Evolutionary conservation across 2,888 invertebrate genomes (phyloP), one percentile per base, ranked within the genome.

Genomic region (Salticus scenicus): DNA sequence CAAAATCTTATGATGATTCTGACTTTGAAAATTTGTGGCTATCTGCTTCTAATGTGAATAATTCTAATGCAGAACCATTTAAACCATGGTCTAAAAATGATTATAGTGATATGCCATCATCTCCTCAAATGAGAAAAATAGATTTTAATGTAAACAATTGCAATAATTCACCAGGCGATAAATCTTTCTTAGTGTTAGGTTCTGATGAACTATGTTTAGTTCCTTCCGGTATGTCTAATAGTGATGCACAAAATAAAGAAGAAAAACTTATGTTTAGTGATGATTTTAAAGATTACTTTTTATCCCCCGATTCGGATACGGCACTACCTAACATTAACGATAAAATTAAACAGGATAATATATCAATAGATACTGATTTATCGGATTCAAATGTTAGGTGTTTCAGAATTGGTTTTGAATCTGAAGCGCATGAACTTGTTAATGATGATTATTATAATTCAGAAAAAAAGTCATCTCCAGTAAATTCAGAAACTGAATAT

Each of bases 261-360:
- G 76, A 83, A 37, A 37, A 63, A 2, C 33, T 83, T 8, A 77
- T 77, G 78, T 85, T 79, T 47, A 85, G 78, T 30, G 85, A 85
- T 30, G 69, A 70, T 75, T 85, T 85, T 33, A 85, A 85, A 51
- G 85, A 85, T 74, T 85, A 85, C 20, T 85, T 85, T n/a, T 47
- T 85, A 4, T 79, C 85, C 4, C 10, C 79, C 20, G 83, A 85
- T n/a, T 67, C 69, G 30, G 63, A 42, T 33, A 27, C 64, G 12
- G 79, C 73, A 7, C 14, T 41, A 4, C 77, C 75, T 24, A 63
- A 63, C 20, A 63, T 31, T 10, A 41, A 42, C 42, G 70, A 64
- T 14, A 30, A 47, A 1, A 28, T 14, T 0, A 47, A 47, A 7
- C 14, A 7, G 7, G 30, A 57, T 0, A 31, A 37, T 27, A 17